Conservation (phyloP, 1,140 invertebrate genomes). For the Amphibalanus amphitrite region DNA sequence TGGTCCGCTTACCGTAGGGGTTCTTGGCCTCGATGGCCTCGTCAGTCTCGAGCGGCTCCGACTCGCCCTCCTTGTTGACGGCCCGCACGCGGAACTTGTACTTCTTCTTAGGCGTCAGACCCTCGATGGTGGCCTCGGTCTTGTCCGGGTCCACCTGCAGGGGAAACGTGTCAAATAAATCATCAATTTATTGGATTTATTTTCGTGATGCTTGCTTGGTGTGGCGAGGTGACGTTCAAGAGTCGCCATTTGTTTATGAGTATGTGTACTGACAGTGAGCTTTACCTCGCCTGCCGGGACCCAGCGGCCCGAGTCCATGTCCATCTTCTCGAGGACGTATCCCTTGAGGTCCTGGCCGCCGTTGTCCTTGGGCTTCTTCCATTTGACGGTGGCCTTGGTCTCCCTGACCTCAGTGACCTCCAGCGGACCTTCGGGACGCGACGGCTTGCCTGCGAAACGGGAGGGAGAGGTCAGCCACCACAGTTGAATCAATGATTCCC, state of each 20-base stretch:
- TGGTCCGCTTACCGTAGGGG: conserved; percentile 58
- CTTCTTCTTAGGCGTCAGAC: conserved; percentile 88
- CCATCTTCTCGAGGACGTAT: conserved; percentile 95
- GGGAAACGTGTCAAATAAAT: conserved; percentile 7
- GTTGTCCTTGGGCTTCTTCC: conserved; percentile 85
- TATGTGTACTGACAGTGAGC: no score
- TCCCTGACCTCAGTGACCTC: conserved; percentile 61
- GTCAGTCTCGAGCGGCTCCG: conserved; percentile 80
- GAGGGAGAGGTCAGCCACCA: no score
- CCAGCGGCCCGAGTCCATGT: conserved; percentile 79
- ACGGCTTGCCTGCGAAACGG: conserved; percentile 15
- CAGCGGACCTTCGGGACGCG: conserved; percentile 19
- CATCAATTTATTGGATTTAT: no score
- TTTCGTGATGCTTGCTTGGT: no score
- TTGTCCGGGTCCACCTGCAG: conserved; percentile 46
- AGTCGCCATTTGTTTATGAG: no score
- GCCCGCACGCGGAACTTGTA: conserved; percentile 98
- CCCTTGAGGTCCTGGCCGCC: conserved; percentile 84
- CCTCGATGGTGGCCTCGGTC: conserved; percentile 68
- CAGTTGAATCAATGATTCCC: no score
- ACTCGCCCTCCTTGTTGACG: conserved; percentile 95
- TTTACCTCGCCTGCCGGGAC: conserved; percentile 74
- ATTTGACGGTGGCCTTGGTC: conserved; percentile 81
- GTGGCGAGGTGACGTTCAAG: no score
- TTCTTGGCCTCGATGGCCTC: conserved; percentile 82